Base-by-base conservation (phyloP, 2,888 invertebrate genomes). In the Parthenolecanium corni region DNA sequence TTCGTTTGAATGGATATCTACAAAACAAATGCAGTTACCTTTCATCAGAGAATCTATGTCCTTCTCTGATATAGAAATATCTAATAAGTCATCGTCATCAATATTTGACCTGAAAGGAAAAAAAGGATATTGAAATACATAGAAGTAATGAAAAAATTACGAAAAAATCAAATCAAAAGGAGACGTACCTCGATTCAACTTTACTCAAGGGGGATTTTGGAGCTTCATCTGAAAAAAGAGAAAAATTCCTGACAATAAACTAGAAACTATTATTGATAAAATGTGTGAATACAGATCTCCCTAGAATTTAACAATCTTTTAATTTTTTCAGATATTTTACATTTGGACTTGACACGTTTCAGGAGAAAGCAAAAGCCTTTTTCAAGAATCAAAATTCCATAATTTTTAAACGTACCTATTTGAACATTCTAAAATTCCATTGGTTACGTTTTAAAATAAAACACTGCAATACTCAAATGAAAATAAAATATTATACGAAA, bases 1-100 rank as follows among this genome's bases (percentile, higher is more conserved):
- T n/a, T 44, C 2, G n/a, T 3, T 1, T 16, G 36, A 53, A 20
- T 2, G n/a, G 2, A 23, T 20, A 6, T n/a, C n/a, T 9, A 44
- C 4, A 14, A 44, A 44, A 16, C 4, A 5, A n/a, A 24, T 18
- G 14, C 3, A 56, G 5, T 46, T 25, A 56, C 56, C 56, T 20
- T 24, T 25, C 9, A 46, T 56, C 25, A 56, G 31, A 2, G 46
- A 16, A 25, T 56, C 46, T 14, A 56, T 25, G 44, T 56, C 56
- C 23, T 56, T 24, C 44, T 56, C 44, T 11, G 56, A 56, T 24
- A 56, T 25, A 16, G 46, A 46, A 20, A 56, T 46, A 25, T 56
- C 56, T n/a, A 56, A 20, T 21, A 42, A 42, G 20, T 56, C 56
- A 16, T 46, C 56, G 12, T 56, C 56, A 42, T 56, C 56, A 1